These are phyloP conservation scores for Heterotilapia buettikoferi DNA, from an alignment of 2,113 vertebrate species.

Conservation along the genomic window DNA sequence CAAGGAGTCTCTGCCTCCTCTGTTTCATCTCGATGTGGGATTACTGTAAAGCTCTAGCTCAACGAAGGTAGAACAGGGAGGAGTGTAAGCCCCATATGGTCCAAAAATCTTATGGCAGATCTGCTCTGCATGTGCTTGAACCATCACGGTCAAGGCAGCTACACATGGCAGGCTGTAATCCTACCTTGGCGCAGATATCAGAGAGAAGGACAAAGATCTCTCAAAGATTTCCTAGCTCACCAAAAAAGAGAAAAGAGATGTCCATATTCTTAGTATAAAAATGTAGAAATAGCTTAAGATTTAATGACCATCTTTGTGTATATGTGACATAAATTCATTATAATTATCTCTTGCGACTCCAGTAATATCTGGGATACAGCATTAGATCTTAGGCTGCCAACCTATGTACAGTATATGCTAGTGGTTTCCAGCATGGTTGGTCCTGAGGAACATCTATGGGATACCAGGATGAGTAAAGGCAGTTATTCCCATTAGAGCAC, in stretches of 20 bases:
- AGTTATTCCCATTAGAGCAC: not conserved
- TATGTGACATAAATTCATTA: not conserved
- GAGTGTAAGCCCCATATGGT: constrained; percentile 65
- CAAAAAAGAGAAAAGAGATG: too few relatives aligned
- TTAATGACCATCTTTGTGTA: not conserved
- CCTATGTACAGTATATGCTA: not conserved
- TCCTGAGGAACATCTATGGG: not conserved
- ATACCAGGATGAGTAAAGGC: not conserved
- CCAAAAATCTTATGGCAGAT: constrained; percentile 25
- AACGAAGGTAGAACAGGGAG: constrained; percentile 43
- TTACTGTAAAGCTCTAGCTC: constrained; percentile 66
- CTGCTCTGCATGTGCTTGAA: not conserved
- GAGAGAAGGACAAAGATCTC: not conserved
- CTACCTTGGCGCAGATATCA: not conserved
- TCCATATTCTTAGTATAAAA: too few relatives aligned
- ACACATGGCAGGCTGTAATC: constrained; percentile 32
- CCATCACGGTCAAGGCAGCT: not conserved
- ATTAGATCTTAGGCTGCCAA: not conserved
- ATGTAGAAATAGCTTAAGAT: not conserved
- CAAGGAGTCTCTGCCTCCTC: constrained; percentile 20
- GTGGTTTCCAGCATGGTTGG: not conserved
- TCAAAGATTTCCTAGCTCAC: not conserved
- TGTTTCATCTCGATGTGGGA: constrained; percentile 52
- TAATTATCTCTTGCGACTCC: not conserved
- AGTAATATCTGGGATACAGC: not conserved